Conservation (phyloP, 2,888 invertebrate species). For the Drosophila gaucha region DNA sequence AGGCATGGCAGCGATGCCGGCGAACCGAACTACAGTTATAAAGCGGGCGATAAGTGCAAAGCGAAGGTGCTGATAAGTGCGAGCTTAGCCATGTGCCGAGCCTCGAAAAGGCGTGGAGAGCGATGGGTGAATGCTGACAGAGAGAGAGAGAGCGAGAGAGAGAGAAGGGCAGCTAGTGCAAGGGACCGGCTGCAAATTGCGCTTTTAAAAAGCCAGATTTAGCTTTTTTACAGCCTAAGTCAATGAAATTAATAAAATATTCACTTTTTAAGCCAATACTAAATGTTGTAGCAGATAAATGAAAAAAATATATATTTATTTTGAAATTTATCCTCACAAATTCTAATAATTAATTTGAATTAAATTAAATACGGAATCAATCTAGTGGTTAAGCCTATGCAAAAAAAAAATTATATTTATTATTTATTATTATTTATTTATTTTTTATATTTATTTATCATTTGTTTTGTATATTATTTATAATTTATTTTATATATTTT, state of each 20-base stretch:
- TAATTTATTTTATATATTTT: too few relatives aligned
- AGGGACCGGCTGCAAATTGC: constrained; percentile 3
- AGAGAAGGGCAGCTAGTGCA: constrained; percentile 13
- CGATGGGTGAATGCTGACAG: neutral
- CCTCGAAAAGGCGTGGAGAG: constrained; percentile 1
- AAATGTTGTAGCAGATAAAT: too few relatives aligned
- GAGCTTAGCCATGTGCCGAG: constrained; percentile 30
- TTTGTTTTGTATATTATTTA: too few relatives aligned
- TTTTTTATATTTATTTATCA: too few relatives aligned
- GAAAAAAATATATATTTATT: too few relatives aligned
- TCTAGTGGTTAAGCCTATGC: too few relatives aligned
- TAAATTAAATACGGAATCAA: too few relatives aligned
- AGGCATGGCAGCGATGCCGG: constrained; percentile 23
- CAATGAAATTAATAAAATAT: neutral
- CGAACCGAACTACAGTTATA: constrained; percentile 35
- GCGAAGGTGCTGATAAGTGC: constrained; percentile 41
- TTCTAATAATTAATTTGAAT: too few relatives aligned
- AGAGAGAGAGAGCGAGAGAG: neutral
- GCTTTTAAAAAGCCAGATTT: neutral
- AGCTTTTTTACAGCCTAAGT: neutral
- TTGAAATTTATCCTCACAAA: too few relatives aligned
- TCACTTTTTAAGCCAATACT: too few relatives aligned
- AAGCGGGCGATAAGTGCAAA: constrained; percentile 40
- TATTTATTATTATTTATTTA: too few relatives aligned
- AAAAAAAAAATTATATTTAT: too few relatives aligned